Percentiles rank a stretch among this genome's conserved stretches.
Conservation (phyloP, 2,888 invertebrate genomes). For the Harpagoxenus sublaevis region DNA sequence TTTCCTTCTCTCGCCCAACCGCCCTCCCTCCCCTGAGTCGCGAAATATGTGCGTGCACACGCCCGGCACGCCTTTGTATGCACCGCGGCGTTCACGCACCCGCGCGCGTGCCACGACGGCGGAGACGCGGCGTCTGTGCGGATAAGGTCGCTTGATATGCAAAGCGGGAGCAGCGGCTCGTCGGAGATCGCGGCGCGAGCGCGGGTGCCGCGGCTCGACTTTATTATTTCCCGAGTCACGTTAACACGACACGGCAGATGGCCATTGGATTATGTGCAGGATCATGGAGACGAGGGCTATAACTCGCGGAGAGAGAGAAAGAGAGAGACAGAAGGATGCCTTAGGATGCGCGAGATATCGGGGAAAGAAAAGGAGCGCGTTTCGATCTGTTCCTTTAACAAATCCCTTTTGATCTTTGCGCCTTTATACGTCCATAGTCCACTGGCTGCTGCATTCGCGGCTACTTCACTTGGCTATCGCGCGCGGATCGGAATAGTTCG, state of each 20-base stretch:
- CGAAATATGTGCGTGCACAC: conserved; percentile 44
- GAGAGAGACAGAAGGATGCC: conserved; percentile 8
- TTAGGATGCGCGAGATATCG: not conserved
- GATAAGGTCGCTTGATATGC: conserved; percentile 59
- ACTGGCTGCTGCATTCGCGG: not conserved
- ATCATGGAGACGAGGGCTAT: conserved; percentile 8
- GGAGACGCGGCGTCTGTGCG: conserved; percentile 15
- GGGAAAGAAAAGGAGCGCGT: not conserved
- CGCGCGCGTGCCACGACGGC: conserved; percentile 31
- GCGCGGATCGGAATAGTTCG: conserved; percentile 70
- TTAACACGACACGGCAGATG: conserved; percentile 75
- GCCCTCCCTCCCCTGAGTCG: not conserved
- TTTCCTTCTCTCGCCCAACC: too few species aligned
- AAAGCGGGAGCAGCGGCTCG: conserved; percentile 48
- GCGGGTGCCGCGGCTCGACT: conserved; percentile 58
- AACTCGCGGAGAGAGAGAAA: not conserved
- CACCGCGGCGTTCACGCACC: conserved; percentile 26
- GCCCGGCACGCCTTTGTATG: conserved; percentile 46
- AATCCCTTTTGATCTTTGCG: conserved; percentile 20
- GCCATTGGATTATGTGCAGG: conserved; percentile 69
- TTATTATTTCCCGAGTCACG: conserved; percentile 80
- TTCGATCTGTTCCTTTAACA: conserved; percentile 11
- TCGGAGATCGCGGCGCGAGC: conserved; percentile 34
- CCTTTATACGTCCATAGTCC: conserved; percentile 29
- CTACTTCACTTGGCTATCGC: conserved; percentile 49